Conservation (phyloP, 2,888 invertebrate species). For the Latheticus oryzae region DNA sequence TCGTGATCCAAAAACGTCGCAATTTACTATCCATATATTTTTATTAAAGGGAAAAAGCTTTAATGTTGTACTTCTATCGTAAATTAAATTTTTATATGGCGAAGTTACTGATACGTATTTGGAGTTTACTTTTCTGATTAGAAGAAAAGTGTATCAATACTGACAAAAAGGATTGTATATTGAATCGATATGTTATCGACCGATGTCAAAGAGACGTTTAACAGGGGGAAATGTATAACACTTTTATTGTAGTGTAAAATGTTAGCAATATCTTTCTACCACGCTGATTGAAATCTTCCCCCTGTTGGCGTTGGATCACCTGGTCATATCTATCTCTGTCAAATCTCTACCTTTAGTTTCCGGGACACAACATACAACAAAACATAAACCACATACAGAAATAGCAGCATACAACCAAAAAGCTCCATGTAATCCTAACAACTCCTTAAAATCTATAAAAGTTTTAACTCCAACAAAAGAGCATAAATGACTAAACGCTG, state of each 20-base stretch:
- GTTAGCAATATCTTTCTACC: constrained; percentile 59
- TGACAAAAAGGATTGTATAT: too few relatives aligned
- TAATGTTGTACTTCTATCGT: too few relatives aligned
- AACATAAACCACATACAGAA: constrained; percentile 83
- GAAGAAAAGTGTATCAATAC: too few relatives aligned
- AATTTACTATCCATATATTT: too few relatives aligned
- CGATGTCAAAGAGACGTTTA: constrained; percentile 16
- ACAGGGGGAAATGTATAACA: constrained; percentile 40
- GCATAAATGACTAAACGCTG: constrained; percentile 87
- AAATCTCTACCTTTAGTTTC: constrained; percentile 92
- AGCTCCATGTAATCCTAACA: constrained; percentile 82
- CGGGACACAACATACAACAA: constrained; percentile 87
- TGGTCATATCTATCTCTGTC: constrained; percentile 83
- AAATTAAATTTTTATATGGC: too few relatives aligned
- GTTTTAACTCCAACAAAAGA: constrained; percentile 89
- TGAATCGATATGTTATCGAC: constrained; percentile 13
- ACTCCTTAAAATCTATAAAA: constrained; percentile 83
- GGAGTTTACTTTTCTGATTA: too few relatives aligned
- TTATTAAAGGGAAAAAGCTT: too few relatives aligned
- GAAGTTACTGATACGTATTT: too few relatives aligned
- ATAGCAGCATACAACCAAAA: constrained; percentile 91
- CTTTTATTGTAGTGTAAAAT: constrained; percentile 25
- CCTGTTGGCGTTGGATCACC: constrained; percentile 57
- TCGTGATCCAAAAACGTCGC: too few relatives aligned
- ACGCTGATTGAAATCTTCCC: constrained; percentile 57